Evolutionary conservation across 2,113 vertebrate genomes (phyloP).

Genomic region (Kryptolebias marmoratus): DNA sequence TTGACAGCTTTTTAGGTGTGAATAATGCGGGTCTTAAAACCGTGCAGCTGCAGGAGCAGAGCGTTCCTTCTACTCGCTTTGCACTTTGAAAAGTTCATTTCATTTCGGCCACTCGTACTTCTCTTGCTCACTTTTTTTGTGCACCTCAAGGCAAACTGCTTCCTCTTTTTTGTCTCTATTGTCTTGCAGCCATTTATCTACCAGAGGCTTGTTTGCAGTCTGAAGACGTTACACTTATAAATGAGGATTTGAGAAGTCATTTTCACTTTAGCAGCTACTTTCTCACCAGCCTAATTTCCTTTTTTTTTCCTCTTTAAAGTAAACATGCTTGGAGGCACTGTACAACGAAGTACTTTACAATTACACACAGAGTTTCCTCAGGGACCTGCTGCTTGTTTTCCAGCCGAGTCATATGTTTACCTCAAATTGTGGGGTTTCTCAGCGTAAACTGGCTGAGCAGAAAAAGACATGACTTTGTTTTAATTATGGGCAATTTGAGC

Average conservation of each 20-base stretch:
- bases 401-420: slow-evolving; percentile 37
- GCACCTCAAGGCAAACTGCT: slow-evolving; percentile 25
- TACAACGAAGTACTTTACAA: slow-evolving; percentile 48
- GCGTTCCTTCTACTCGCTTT: slow-evolving; percentile 12
- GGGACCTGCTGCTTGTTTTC: slow-evolving; percentile 42
- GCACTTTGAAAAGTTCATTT: slow-evolving; percentile 43
- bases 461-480: slow-evolving; percentile 17
- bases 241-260: slow-evolving; percentile 59
- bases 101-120: slow-evolving; percentile 30
- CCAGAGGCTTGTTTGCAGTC: slow-evolving; percentile 43
- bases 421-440: slow-evolving; percentile 1
- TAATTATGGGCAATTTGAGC: background rate
- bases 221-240: slow-evolving; percentile 63
- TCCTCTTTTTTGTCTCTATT: slow-evolving; percentile 51
- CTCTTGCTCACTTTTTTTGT: background rate
- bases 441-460: slow-evolving; percentile 11
- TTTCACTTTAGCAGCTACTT: slow-evolving; percentile 65
- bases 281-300: slow-evolving; percentile 30
- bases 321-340: slow-evolving; percentile 59
- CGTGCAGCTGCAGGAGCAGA: slow-evolving; percentile 22
- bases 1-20: slow-evolving; percentile 62
- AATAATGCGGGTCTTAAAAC: slow-evolving; percentile 56
- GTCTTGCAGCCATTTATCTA: slow-evolving; percentile 57
- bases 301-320: slow-evolving; percentile 21
- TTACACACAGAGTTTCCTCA: slow-evolving; percentile 39